Percentiles rank a stretch among this genome's conserved stretches.
These are phyloP conservation scores for Graptemys geographica DNA, from an alignment of 2,797 vertebrate species.

Conservation along the genomic window DNA sequence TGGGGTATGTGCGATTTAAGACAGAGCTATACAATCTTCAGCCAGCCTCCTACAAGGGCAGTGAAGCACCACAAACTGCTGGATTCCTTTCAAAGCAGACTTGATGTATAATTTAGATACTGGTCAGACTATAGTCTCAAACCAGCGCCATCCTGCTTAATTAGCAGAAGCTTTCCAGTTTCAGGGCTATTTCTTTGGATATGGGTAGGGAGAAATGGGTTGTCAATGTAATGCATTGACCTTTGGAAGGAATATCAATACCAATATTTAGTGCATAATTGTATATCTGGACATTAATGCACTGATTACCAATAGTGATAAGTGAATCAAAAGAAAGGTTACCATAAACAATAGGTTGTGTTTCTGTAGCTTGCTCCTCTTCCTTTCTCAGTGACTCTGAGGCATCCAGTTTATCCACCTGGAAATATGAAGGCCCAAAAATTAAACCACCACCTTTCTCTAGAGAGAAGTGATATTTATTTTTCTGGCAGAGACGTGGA, in stretches of 20 bases:
- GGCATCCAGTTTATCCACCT: conserved; percentile 99
- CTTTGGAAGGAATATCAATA: not conserved
- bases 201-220: not conserved
- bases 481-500: conserved; percentile 85
- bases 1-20: not conserved
- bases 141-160: not conserved
- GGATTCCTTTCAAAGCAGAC: not conserved
- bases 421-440: conserved; percentile 70
- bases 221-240: not conserved
- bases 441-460: conserved; percentile 47
- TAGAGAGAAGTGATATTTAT: conserved; percentile 16
- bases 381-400: conserved; percentile 99
- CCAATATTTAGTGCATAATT: not conserved
- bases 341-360: conserved; percentile 99
- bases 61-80: not conserved
- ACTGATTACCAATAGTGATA: not conserved
- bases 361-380: conserved; percentile 98
- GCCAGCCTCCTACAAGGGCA: not conserved
- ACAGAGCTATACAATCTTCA: not conserved
- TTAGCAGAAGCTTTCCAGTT: not conserved
- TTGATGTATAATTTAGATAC: not conserved
- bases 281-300: not conserved
- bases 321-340: conserved; percentile 51
- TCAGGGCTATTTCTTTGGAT: not conserved
- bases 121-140: not conserved